Evolutionary conservation across 2,797 vertebrate genomes (phyloP).

Genomic region (Taeniopygia guttata): DNA sequence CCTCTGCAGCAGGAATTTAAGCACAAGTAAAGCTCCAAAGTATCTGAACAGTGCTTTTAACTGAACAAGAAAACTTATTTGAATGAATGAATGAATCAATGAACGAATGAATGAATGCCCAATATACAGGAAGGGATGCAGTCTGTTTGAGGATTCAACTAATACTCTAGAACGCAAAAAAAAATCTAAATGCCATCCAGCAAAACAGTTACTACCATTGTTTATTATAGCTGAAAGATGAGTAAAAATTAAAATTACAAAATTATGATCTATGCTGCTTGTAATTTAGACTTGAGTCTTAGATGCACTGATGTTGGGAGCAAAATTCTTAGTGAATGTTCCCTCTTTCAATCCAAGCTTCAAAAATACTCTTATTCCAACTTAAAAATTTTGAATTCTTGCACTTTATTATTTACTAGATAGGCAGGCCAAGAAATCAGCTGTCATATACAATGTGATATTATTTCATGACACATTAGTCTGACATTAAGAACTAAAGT

Average conservation of each 20-base stretch:
- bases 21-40: not conserved
- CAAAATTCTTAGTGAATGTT: not conserved
- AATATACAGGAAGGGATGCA: not conserved
- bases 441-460: rapidly evolving
- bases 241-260: not conserved
- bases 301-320: not conserved
- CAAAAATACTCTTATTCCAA: not conserved
- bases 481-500: not conserved
- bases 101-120: not conserved
- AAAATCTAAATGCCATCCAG: not conserved
- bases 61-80: not conserved
- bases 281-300: not conserved
- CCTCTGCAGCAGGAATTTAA: not conserved
- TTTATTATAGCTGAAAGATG: not conserved
- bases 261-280: not conserved
- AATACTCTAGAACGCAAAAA: not conserved
- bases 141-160: not conserved
- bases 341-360: not conserved
- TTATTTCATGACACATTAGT: not conserved
- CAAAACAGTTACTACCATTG: not conserved
- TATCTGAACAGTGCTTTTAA: not conserved
- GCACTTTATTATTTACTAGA: not conserved
- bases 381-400: not conserved
- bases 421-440: not conserved
- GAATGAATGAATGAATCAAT: not conserved